Conservation (phyloP, 2,113 vertebrate species). For the Scartelaos histophorus region DNA sequence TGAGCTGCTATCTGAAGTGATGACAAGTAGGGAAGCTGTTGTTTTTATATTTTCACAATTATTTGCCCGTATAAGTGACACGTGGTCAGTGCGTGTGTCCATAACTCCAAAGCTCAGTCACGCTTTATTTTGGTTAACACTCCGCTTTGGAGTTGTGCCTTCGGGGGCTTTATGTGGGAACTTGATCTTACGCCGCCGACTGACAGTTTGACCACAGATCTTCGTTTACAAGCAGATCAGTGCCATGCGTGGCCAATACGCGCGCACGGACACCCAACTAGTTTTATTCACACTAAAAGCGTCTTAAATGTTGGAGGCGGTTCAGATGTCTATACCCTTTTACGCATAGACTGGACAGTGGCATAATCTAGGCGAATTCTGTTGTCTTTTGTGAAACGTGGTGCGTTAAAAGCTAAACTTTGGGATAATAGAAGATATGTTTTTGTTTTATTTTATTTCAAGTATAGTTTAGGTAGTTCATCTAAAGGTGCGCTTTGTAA, state of each 20-base stretch:
- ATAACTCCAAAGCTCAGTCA: constrained; percentile 51
- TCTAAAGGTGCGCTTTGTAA: too few relatives aligned
- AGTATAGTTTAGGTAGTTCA: not conserved
- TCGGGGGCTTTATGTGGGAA: constrained; percentile 51
- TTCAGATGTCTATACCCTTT: not conserved
- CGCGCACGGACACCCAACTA: constrained; percentile 15
- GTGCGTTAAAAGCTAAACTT: not conserved
- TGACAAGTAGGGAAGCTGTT: too few relatives aligned
- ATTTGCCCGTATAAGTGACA: constrained; percentile 41
- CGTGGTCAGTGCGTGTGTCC: constrained; percentile 49
- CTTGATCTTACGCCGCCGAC: constrained; percentile 64
- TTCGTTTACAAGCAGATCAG: constrained; percentile 57
- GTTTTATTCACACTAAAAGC: constrained; percentile 39
- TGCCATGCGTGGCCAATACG: constrained; percentile 43
- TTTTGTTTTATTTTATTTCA: not conserved
- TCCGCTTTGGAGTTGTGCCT: constrained; percentile 56
- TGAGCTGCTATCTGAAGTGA: not conserved
- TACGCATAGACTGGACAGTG: not conserved
- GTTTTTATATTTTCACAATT: not conserved
- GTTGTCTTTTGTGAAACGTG: not conserved
- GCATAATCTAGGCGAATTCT: not conserved
- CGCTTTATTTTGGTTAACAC: constrained; percentile 57
- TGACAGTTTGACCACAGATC: constrained; percentile 66
- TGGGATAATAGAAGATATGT: not conserved
- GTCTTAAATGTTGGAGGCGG: not conserved